Conservation (phyloP, 1,140 invertebrate species). For the Tribolium madens region DNA sequence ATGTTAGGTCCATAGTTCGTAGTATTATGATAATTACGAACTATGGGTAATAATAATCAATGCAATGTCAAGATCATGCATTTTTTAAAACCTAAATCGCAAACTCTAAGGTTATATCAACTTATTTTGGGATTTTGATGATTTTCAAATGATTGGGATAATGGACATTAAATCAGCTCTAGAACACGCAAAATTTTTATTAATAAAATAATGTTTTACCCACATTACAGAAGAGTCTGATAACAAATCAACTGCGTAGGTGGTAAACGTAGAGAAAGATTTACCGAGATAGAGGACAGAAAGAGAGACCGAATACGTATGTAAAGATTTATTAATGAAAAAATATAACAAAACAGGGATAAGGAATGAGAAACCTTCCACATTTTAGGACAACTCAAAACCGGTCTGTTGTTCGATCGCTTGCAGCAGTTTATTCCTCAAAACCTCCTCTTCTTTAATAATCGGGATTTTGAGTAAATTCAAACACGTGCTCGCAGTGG, state of each 20-base stretch:
- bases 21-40: not conserved
- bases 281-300: not conserved
- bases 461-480: conserved; percentile 97
- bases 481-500: conserved; percentile 97
- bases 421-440: conserved; percentile 90
- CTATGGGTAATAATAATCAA: not conserved
- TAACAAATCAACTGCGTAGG: no score
- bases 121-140: not conserved
- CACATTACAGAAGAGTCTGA: no score
- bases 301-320: not conserved
- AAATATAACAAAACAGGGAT: not conserved
- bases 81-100: not conserved
- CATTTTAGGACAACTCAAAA: conserved; percentile 91
- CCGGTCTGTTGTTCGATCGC: conserved; percentile 95
- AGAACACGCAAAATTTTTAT: no score
- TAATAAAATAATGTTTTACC: no score
- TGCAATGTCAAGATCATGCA: not conserved
- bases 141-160: not conserved
- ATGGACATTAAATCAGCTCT: no score
- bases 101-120: not conserved
- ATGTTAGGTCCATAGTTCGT: not conserved
- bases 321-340: not conserved
- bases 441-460: conserved; percentile 81
- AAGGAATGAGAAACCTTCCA: not conserved
- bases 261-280: no score